phyloP scores from a whole-genome alignment of 2,113 vertebrate species.

The Daphoenositta chrysoptera region DNA sequence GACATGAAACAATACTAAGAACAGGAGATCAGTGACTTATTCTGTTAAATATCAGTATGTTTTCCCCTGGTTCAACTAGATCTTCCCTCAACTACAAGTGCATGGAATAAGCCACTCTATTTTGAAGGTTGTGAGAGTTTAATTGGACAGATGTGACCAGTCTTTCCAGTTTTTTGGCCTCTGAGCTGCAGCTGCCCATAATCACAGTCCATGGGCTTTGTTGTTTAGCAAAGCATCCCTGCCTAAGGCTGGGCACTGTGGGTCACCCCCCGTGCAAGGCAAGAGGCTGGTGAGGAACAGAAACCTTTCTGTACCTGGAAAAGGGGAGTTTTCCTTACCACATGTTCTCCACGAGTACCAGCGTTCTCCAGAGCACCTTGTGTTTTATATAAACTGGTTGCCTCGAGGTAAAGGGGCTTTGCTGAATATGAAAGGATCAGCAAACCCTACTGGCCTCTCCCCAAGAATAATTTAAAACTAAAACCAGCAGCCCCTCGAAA shows the following conservation, averaged over 20 bases:
- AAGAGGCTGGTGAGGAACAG: not conserved
- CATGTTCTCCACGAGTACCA: not conserved
- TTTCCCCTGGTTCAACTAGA: not conserved
- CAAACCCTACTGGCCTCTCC: not conserved
- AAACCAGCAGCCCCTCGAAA: not conserved
- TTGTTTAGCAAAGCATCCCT: not conserved
- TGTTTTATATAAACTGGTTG: not conserved
- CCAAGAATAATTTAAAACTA: not conserved
- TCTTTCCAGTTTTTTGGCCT: not conserved
- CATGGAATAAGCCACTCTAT: not conserved
- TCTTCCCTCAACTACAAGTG: not conserved
- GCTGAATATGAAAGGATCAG: not conserved
- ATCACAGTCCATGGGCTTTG: not conserved
- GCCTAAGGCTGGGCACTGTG: not conserved
- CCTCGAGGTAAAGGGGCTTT: not conserved
- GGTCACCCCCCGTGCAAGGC: not conserved
- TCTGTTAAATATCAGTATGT: rapidly evolving
- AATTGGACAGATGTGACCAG: not conserved
- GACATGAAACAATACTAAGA: not conserved
- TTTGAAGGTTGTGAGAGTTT: not conserved
- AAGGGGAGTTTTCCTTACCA: not conserved
- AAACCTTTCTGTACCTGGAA: not conserved
- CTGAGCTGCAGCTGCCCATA: not conserved
- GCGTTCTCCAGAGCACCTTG: not conserved
- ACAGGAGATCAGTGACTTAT: not conserved